A percentile compares a stretch with the other conserved stretches of the same genome.
These are phyloP conservation scores for Phoeniculus purpureus DNA, from an alignment of 2,797 vertebrate genomes.

Conservation along the genomic window DNA sequence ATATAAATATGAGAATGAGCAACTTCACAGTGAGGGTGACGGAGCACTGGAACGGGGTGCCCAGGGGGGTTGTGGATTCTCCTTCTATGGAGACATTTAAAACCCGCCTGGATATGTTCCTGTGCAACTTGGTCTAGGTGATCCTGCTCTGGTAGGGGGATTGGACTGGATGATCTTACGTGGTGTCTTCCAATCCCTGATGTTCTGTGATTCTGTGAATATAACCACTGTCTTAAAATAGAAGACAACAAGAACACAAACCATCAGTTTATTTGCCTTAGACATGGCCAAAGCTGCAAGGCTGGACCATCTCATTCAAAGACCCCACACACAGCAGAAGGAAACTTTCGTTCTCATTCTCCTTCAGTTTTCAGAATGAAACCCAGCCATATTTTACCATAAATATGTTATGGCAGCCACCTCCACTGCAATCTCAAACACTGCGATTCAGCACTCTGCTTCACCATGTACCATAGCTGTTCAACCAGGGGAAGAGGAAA, in stretches of 20 bases:
- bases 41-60: no score
- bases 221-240: neutral
- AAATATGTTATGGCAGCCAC: neutral
- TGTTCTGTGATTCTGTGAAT: no score
- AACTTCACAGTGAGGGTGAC: no score
- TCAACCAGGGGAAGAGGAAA: neutral
- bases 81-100: no score
- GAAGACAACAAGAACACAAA: neutral
- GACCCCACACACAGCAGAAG: neutral
- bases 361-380: neutral
- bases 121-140: no score
- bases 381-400: neutral
- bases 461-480: neutral
- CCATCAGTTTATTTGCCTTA: neutral
- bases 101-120: no score
- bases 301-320: neutral
- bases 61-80: no score
- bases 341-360: neutral
- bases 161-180: no score
- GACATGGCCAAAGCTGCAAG: fast-evolving
- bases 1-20: no score
- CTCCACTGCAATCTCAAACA: fast-evolving
- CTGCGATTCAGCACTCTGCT: neutral
- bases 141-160: no score
- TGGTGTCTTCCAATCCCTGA: no score